phyloP scores from a whole-genome alignment of 2,113 vertebrate species.

The Columba janthina region DNA sequence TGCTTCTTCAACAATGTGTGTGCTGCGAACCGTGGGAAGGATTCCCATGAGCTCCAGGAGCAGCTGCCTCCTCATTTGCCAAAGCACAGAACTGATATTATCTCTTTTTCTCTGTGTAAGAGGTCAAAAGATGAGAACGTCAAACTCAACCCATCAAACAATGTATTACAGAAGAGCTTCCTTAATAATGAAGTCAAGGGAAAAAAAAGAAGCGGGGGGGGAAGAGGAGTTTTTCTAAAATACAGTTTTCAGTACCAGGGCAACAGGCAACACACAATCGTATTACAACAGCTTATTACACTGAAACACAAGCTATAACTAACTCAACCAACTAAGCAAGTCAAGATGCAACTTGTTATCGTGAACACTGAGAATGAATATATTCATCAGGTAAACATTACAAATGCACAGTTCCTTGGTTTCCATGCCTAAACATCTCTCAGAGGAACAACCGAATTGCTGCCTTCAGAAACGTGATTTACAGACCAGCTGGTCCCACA shows the following conservation, averaged over 20 bases:
- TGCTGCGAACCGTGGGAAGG: slow-evolving; percentile 90
- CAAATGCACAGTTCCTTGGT: not conserved
- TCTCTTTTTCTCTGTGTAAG: slow-evolving; percentile 87
- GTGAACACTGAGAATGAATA: not conserved
- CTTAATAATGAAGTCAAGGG: not conserved
- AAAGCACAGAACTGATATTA: slow-evolving; percentile 91
- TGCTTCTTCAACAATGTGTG: slow-evolving; percentile 81
- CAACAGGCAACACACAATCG: not conserved
- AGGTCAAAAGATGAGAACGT: slow-evolving; percentile 1
- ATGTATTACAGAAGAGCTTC: accelerated
- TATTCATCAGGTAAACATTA: not conserved
- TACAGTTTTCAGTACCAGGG: not conserved
- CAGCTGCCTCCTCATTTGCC: slow-evolving; percentile 98
- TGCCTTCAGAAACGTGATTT: not conserved
- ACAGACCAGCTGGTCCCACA: not conserved
- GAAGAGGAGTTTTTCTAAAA: not conserved
- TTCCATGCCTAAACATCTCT: not conserved
- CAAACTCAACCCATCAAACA: not conserved
- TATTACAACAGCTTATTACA: not conserved
- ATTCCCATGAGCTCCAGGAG: slow-evolving; percentile 94
- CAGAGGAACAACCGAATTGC: not conserved
- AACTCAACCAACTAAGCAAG: not conserved
- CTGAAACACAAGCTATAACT: not conserved
- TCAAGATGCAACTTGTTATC: not conserved
- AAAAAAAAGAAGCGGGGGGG: too few relatives aligned